Base-by-base conservation (phyloP, 2,888 invertebrate species). In the Apantesis nais region DNA sequence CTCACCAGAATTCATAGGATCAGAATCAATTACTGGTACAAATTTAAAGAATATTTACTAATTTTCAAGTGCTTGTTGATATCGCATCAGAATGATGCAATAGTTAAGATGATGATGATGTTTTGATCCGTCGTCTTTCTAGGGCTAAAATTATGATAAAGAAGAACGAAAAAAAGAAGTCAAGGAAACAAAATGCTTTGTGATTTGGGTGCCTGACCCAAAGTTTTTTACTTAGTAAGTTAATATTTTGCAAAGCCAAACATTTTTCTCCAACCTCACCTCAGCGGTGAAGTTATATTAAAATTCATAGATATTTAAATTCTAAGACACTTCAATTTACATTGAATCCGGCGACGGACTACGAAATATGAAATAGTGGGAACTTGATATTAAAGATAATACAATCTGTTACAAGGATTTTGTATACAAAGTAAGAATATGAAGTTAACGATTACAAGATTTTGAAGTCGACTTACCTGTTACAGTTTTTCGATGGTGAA, bases 261-360 rank as follows among this genome's bases (percentile, higher is more conserved):
- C 74, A 75, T 78, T 79, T 80, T 75, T 71, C 22, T 55, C 7
- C 29, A 37, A 19, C 14, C 74, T 61, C 71, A 77, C 74, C 77
- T 71, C 66, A 74, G 75, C 73, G 69, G 70, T 73, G 74, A 68
- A 74, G 72, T 55, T 52, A 44, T 44, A 68, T 61, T 71, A 79
- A 77, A 83, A 82, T 83, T 69, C 66, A 80, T 80, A 76, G 71
- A 76, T 74, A 66, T 66, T 74, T 72, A 80, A 85, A 85, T 82
- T 83, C 74, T 74, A 74, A 78, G 79, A 76, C 74, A 75, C 82
- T 83, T 78, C 73, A 81, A 86, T 86, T 86, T 86, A 79, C 86
- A 86, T 86, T 78, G 66, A 25, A 58, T 74, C 77, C 83, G 60
- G 65, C 74, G 74, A 75, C 65, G 34, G 37, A 61, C 34, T 25